Evolutionary conservation across 2,113 vertebrate species (phyloP).

Genomic region (Sphaerodactylus townsendi): DNA sequence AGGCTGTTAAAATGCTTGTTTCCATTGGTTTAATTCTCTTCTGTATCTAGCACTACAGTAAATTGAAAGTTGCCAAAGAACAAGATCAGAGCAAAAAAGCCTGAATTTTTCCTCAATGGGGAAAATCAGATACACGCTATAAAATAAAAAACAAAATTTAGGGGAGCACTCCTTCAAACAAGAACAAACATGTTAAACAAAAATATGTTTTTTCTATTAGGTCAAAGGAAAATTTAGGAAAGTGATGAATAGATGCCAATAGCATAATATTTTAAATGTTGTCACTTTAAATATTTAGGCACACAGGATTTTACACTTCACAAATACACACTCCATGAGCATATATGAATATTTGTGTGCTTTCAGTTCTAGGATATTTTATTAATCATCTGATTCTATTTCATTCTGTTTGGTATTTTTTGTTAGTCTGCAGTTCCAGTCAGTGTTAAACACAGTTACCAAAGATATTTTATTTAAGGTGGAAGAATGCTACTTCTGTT

Average conservation of each 20-base stretch:
- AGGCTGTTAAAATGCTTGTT: slow-evolving; percentile 4
- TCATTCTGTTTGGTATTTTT: slow-evolving; percentile 46
- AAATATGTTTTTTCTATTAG: not conserved
- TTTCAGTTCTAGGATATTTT: slow-evolving; percentile 49
- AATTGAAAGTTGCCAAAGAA: slow-evolving; percentile 20
- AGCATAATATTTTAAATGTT: not conserved
- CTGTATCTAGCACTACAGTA: slow-evolving; percentile 24
- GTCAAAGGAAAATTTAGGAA: not conserved
- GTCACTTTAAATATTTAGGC: not conserved
- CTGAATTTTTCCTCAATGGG: not conserved
- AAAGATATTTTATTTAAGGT: not conserved
- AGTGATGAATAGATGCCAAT: not conserved
- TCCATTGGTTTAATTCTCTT: slow-evolving; percentile 8
- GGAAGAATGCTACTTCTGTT: not conserved
- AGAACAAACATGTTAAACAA: not conserved
- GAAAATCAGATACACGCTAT: not conserved
- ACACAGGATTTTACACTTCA: slow-evolving; percentile 16
- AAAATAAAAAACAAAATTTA: not conserved
- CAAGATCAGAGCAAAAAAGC: not conserved
- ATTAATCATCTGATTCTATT: slow-evolving; percentile 32
- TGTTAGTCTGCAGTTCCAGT: not conserved
- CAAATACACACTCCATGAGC: slow-evolving; percentile 34
- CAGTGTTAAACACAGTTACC: not conserved
- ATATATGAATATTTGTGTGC: slow-evolving; percentile 36
- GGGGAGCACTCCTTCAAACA: not conserved